Percentiles rank a stretch among this genome's conserved stretches.
phyloP scores from a whole-genome alignment of 2,888 invertebrate genomes.

The Pyrochroa serraticornis region DNA sequence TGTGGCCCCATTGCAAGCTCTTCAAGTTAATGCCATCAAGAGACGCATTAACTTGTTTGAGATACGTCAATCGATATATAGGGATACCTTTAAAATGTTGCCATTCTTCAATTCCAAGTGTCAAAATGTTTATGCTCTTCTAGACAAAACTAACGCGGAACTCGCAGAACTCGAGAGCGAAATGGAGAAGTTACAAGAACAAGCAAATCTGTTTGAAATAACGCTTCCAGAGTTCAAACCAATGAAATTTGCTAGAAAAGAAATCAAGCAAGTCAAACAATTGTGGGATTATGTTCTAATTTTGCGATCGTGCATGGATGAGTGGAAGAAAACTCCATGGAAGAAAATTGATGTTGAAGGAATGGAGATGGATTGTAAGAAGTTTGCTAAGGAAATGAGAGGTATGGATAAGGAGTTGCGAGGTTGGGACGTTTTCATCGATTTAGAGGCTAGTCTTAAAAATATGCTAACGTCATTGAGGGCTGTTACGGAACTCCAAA shows the following conservation, averaged over 20 bases:
- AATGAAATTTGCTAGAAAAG: constrained; percentile 75
- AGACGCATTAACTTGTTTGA: constrained; percentile 83
- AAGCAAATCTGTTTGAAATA: constrained; percentile 85
- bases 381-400: constrained; percentile 84
- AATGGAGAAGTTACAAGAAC: constrained; percentile 69
- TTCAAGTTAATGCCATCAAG: constrained; percentile 85
- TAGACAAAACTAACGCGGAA: constrained; percentile 73
- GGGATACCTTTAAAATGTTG: constrained; percentile 72
- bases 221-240: constrained; percentile 82
- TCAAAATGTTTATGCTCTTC: constrained; percentile 68
- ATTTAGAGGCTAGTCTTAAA: constrained; percentile 81
- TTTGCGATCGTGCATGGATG: constrained; percentile 80
- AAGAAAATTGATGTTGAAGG: constrained; percentile 91
- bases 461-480: constrained; percentile 92
- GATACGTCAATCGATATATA: constrained; percentile 75
- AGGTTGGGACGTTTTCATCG: constrained; percentile 77
- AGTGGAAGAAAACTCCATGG: constrained; percentile 95
- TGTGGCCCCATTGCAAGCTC: constrained; percentile 86
- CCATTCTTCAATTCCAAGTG: constrained; percentile 69
- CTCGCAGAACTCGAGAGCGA: constrained; percentile 72
- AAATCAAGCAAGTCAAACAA: constrained; percentile 77
- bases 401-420: constrained; percentile 82
- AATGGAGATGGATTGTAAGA: constrained; percentile 93
- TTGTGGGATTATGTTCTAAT: constrained; percentile 90
- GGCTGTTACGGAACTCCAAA: constrained; percentile 92